Percentiles rank a stretch among this genome's conserved stretches.
Conservation (phyloP, 2,113 vertebrate genomes). For the Ciconia boyciana region DNA sequence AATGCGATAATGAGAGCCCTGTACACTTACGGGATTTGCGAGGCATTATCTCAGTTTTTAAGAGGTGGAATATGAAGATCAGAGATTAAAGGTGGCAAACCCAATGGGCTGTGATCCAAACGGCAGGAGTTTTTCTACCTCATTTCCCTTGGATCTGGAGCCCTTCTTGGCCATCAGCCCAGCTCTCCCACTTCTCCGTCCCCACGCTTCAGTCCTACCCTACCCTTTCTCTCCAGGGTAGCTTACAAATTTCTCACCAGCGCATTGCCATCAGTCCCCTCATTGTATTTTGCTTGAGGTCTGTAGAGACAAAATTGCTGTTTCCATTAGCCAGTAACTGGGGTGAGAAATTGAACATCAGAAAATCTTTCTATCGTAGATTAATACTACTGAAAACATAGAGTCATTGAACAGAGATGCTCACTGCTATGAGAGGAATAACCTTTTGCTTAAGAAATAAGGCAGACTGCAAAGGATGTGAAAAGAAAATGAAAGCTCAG, state of each 20-base stretch:
- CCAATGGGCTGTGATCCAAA: background rate
- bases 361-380: background rate
- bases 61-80: background rate
- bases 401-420: background rate
- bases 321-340: background rate
- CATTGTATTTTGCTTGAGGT: background rate
- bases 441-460: background rate
- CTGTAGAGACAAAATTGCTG: background rate
- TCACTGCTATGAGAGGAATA: background rate
- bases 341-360: background rate
- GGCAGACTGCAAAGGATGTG: background rate
- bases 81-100: constrained; percentile 9
- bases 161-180: background rate
- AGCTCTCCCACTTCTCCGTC: background rate
- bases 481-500: background rate
- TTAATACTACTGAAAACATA: background rate
- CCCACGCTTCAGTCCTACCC: background rate
- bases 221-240: background rate
- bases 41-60: constrained; percentile 25
- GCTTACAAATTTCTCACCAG: background rate
- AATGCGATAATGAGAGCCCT: background rate
- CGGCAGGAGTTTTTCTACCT: background rate
- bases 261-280: background rate
- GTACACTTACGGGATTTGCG: background rate
- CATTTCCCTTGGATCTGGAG: background rate